A percentile compares a stretch with the other conserved stretches of the same genome.
Evolutionary conservation across 2,797 vertebrate genomes (phyloP).

Genomic region (Acrocephalus scirpaceus): DNA sequence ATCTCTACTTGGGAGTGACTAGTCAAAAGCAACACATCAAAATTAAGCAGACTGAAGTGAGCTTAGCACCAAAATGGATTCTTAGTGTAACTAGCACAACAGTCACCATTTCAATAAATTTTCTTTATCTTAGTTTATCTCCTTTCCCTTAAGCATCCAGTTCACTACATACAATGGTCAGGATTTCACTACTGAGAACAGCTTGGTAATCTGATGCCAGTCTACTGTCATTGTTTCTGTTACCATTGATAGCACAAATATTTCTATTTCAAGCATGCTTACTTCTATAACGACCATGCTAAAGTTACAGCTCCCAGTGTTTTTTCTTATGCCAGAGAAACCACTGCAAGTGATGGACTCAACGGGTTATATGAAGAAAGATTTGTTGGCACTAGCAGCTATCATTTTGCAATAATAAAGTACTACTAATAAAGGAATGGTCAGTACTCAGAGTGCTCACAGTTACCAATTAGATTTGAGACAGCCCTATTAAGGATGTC

Average conservation of each 20-base stretch:
- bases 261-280: conserved; percentile 9
- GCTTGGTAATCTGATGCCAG: not conserved
- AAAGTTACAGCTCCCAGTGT: not conserved
- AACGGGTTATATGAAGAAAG: not conserved
- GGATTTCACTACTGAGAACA: not conserved
- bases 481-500: not conserved
- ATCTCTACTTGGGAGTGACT: not conserved
- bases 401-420: not conserved
- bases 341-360: not conserved
- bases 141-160: not conserved
- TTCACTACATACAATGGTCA: not conserved
- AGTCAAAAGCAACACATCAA: not conserved
- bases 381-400: not conserved
- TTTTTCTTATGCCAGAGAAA: not conserved
- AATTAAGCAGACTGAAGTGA: not conserved
- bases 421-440: not conserved
- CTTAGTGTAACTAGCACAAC: not conserved
- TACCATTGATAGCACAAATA: not conserved
- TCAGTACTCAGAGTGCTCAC: not conserved
- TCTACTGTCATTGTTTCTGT: not conserved
- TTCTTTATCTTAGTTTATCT: not conserved
- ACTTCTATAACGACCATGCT: not conserved
- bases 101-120: not conserved
- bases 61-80: not conserved
- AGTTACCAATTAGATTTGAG: not conserved